Evolutionary conservation across 1,140 invertebrate species (phyloP).

Genomic region (Orchestia grillus): DNA sequence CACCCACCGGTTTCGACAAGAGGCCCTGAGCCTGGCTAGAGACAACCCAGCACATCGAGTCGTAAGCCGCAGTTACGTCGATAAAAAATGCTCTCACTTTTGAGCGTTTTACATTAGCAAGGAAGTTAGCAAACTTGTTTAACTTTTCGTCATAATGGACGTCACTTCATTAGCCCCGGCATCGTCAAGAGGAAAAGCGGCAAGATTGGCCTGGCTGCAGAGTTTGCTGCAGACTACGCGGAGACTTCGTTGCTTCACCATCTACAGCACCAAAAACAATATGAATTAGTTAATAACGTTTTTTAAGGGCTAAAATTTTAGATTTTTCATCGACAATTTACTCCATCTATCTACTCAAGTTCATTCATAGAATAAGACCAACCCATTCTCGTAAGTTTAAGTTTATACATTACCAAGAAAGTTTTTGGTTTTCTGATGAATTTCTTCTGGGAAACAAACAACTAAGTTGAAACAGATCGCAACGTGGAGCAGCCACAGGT

Average conservation of each 20-base stretch:
- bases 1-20: neutral
- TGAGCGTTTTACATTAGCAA: neutral
- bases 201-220: neutral
- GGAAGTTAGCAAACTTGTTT: slow-evolving; percentile 39
- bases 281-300: neutral
- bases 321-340: neutral
- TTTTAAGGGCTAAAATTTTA: neutral
- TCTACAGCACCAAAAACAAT: neutral
- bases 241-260: neutral
- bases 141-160: slow-evolving; percentile 11
- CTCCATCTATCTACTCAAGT: neutral
- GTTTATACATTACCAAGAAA: too few relatives aligned
- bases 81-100: slow-evolving; percentile 14
- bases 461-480: too few relatives aligned
- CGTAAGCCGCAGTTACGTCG: neutral
- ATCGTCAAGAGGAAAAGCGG: neutral
- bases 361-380: neutral
- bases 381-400: neutral
- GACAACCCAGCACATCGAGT: neutral
- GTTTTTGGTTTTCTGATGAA: too few relatives aligned
- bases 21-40: neutral
- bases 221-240: neutral
- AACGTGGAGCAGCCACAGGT: too few relatives aligned
- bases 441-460: too few relatives aligned
- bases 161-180: slow-evolving; percentile 14